Conservation (phyloP, 92 coral and sea anemone species). For the Bergia puertoricense region DNA sequence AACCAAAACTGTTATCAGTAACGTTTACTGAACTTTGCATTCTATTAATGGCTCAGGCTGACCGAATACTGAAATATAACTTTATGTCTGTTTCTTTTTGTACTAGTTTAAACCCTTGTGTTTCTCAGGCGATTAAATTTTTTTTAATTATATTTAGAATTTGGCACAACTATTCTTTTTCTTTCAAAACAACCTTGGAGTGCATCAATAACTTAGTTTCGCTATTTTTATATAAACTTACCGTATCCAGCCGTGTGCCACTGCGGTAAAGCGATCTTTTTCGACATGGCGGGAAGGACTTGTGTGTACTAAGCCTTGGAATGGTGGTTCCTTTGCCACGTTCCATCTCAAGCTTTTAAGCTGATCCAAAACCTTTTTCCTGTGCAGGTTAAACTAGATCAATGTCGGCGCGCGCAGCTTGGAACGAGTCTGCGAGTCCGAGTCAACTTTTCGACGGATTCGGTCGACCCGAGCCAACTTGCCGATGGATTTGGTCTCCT, state of each 20-base stretch:
- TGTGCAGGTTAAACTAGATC: not conserved
- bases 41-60: too few relatives aligned
- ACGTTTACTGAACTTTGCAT: too few relatives aligned
- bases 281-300: conserved; percentile 36
- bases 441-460: not conserved
- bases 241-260: conserved; percentile 18
- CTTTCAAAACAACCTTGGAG: too few relatives aligned
- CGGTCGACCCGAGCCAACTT: not conserved
- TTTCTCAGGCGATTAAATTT: too few relatives aligned
- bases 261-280: conserved; percentile 26
- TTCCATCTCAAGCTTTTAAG: not conserved
- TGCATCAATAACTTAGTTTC: not conserved
- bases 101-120: too few relatives aligned
- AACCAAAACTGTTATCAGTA: too few relatives aligned
- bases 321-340: not conserved
- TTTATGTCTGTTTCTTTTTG: too few relatives aligned
- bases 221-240: not conserved
- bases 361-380: not conserved
- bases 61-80: too few relatives aligned
- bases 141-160: too few relatives aligned
- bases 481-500: not conserved
- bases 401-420: not conserved
- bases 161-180: too few relatives aligned
- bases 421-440: conserved; percentile 16
- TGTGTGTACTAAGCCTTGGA: conserved; percentile 28